Percentiles rank a stretch among this genome's conserved stretches.
Evolutionary conservation across 2,113 vertebrate species (phyloP).

Genomic region (Pangasianodon hypophthalmus): DNA sequence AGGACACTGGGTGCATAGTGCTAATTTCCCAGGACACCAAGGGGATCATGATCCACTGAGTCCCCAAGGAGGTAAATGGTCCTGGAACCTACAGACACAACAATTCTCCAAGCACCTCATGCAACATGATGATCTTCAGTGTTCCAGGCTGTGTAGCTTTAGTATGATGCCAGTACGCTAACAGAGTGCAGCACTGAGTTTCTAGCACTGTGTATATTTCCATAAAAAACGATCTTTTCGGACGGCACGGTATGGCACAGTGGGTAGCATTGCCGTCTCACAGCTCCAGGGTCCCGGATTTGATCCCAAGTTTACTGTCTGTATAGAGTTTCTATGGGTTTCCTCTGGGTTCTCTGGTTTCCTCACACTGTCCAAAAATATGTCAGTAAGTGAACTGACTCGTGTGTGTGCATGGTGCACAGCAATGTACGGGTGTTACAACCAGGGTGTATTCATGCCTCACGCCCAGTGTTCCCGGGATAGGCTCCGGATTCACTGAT

Average conservation of each 20-base stretch:
- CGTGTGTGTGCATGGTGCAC: background rate
- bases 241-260: background rate
- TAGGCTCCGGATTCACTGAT: no score
- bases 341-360: background rate
- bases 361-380: background rate
- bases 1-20: background rate
- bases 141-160: background rate
- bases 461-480: background rate
- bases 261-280: background rate
- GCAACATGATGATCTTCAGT: background rate
- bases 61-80: background rate
- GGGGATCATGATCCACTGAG: background rate
- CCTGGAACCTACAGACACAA: background rate
- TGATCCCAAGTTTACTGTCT: background rate
- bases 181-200: background rate
- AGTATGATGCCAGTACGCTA: background rate
- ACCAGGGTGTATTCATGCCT: background rate
- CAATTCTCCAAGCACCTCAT: background rate
- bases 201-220: background rate
- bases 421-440: background rate
- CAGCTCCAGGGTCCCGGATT: background rate
- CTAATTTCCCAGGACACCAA: background rate
- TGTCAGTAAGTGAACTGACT: background rate
- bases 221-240: background rate
- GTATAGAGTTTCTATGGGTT: background rate